These are phyloP conservation scores for Pandion haliaetus DNA, from an alignment of 2,113 vertebrate genomes.

Conservation along the genomic window DNA sequence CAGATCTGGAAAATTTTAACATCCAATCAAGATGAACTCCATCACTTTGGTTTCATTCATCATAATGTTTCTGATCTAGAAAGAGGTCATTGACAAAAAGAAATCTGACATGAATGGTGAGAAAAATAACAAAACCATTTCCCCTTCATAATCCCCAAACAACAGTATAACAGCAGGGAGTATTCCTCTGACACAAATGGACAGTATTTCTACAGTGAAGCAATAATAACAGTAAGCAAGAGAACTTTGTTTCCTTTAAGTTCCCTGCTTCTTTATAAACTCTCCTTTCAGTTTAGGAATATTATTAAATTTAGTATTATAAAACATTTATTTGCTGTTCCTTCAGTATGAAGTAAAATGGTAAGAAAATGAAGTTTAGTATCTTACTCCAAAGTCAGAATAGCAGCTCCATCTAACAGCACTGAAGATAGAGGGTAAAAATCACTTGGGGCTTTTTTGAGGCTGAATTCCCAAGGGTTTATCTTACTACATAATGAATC, in stretches of 20 bases:
- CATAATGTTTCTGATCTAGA: neutral
- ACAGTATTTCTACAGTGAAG: neutral
- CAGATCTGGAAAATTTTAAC: neutral
- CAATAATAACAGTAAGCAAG: neutral
- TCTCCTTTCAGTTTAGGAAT: neutral
- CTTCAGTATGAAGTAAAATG: neutral
- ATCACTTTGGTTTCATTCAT: neutral
- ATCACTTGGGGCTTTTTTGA: neutral
- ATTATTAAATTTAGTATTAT: neutral
- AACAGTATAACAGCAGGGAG: too few relatives aligned
- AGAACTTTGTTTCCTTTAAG: neutral
- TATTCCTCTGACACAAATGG: neutral
- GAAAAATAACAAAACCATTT: neutral
- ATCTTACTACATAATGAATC: neutral
- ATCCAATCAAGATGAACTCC: neutral
- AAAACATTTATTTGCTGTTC: neutral
- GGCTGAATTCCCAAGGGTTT: neutral
- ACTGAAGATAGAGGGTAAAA: neutral
- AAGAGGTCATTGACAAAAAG: neutral
- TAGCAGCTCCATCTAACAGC: neutral
- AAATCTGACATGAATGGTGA: neutral
- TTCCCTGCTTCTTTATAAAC: neutral
- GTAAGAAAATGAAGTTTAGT: neutral
- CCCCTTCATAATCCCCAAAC: neutral
- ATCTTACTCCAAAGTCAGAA: neutral